Evolutionary conservation across 2,888 invertebrate genomes (phyloP).

Genomic region (Rosalia funebris): DNA sequence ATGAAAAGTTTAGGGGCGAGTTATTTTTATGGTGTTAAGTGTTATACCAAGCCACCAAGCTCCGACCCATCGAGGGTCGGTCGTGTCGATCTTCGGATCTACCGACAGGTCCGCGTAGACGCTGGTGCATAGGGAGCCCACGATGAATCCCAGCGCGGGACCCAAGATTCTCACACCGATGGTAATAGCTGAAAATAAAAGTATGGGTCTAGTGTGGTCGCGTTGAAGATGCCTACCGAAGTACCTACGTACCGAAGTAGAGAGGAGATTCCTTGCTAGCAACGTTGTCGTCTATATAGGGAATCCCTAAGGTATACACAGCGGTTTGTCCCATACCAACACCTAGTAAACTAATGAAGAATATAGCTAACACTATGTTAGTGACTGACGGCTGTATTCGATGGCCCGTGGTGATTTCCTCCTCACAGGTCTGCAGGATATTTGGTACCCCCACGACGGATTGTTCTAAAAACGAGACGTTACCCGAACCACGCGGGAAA

Average conservation of each 20-base stretch:
- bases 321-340: constrained; percentile 94
- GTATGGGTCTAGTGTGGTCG: too few species aligned
- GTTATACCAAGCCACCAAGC: constrained; percentile 93
- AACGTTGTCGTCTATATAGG: constrained; percentile 94
- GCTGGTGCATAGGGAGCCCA: constrained; percentile 89
- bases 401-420: constrained; percentile 71
- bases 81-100: constrained; percentile 79
- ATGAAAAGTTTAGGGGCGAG: constrained; percentile 28
- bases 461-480: constrained; percentile 25
- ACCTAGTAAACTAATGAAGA: constrained; percentile 86
- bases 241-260: constrained; percentile 80
- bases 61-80: constrained; percentile 92
- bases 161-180: constrained; percentile 92
- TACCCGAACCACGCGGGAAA: constrained; percentile 17
- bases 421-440: constrained; percentile 53
- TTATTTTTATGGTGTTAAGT: background rate
- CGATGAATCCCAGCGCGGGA: constrained; percentile 88
- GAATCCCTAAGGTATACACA: constrained; percentile 90
- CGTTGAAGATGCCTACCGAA: too few species aligned
- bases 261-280: constrained; percentile 91
- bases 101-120: constrained; percentile 84
- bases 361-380: constrained; percentile 84
- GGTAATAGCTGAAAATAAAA: constrained; percentile 77
- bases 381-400: constrained; percentile 80
- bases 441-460: constrained; percentile 25